Evolutionary conservation across 64 coral and sea anemone genomes (phyloP), one percentile per base, ranked within the genome.

Genomic region (Stichodactyla mertensii): DNA sequence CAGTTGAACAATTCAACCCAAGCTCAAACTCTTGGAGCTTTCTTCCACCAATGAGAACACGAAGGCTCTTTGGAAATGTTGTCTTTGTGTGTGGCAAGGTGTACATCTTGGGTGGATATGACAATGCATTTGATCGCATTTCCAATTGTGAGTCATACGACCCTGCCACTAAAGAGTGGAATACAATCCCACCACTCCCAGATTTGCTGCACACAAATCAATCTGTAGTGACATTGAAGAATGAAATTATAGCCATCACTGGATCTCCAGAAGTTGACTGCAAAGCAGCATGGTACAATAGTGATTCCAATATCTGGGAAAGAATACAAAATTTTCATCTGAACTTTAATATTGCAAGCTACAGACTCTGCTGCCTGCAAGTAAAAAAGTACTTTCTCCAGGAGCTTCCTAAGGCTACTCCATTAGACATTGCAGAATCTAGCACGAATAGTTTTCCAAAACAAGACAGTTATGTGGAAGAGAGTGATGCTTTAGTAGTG

Each of bases 1-100:
- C 55, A 60, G 93, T 88, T 28, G 93, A 95, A 53, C 87, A 86
- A 64, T 95, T 84, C 54, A 54, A 89, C 64, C 82, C 89, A 71
- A 60, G 51, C 6, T 55, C 4, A 58, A 79, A 95, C 71, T 58
- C 82, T 55, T 95, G 93, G 93, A 88, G 51, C 16, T 81, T 85
- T 77, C 82, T 91, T 77, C 54, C 89, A n/a, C 74, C 74, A 82
- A 57, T 88, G 55, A 95, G 61, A 20, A 79, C 85, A 74, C 83
- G 82, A 24, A 86, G 87, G 22, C 26, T 61, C 14, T 7, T 45
- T 19, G 52, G 66, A 57, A 64, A 83, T 14, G 87, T 78, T 54
- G 87, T 84, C 20, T 95, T 54, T 64, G 78, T 64, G 51, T 22
- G 82, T 67, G 77, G 57, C 80, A 88, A 91, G 59, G 84, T 95